These are phyloP conservation scores for Hylaeus volcanicus DNA, from an alignment of 1,140 invertebrate genomes.

Conservation along the genomic window DNA sequence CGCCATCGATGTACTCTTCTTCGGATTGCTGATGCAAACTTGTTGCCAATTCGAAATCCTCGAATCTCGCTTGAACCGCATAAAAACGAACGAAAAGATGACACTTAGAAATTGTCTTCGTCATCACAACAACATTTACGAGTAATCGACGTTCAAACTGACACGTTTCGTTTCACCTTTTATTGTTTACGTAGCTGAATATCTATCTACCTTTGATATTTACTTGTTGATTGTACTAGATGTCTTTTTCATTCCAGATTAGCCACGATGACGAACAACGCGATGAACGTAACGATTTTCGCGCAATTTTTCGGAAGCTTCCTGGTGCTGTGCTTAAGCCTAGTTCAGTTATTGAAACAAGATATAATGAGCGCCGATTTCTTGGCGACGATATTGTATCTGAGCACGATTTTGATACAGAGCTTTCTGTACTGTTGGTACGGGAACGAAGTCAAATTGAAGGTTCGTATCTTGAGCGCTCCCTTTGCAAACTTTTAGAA, in stretches of 20 bases:
- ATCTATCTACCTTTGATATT: too few species aligned
- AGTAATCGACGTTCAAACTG: constrained; percentile 29
- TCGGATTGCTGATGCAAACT: constrained; percentile 52
- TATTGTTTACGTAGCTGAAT: too few species aligned
- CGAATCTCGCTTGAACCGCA: constrained; percentile 40
- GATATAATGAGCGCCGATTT: constrained; percentile 19
- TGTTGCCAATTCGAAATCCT: constrained; percentile 58
- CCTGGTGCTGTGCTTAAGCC: constrained; percentile 49
- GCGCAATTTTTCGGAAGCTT: constrained; percentile 59
- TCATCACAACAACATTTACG: constrained; percentile 58
- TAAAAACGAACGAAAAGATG: neutral
- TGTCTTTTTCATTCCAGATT: constrained; percentile 38
- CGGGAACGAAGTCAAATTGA: constrained; percentile 52
- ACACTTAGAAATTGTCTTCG: constrained; percentile 33
- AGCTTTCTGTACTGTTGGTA: constrained; percentile 65
- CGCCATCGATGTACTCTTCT: constrained; percentile 52
- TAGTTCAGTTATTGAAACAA: constrained; percentile 51
- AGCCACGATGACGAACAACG: constrained; percentile 43
- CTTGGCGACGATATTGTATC: constrained; percentile 24
- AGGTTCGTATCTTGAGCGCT: constrained; percentile 36
- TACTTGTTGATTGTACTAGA: too few species aligned
- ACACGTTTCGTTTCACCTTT: too few species aligned
- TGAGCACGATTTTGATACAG: constrained; percentile 54
- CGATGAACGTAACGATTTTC: constrained; percentile 47
- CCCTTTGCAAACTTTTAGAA: too few species aligned